phyloP scores from a whole-genome alignment of 2,113 vertebrate genomes.

The Peromyscus maniculatus region DNA sequence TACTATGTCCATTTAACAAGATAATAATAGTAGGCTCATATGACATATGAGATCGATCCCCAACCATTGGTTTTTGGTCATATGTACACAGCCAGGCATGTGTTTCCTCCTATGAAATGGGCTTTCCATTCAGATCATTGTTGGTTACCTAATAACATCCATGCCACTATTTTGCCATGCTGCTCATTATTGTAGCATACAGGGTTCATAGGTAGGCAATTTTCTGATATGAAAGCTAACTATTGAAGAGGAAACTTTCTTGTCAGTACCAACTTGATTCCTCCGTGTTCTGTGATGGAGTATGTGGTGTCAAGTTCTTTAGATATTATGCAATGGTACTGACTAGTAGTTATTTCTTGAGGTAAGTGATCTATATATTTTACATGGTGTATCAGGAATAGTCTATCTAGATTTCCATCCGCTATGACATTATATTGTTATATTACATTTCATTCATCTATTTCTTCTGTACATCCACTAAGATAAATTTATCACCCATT shows the following conservation, averaged over 20 bases:
- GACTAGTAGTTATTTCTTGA: conserved; percentile 3
- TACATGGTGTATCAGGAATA: background rate
- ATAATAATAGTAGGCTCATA: background rate
- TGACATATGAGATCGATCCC: background rate
- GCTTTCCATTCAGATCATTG: background rate
- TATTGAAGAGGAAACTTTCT: background rate
- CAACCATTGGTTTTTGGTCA: background rate
- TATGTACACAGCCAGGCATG: background rate
- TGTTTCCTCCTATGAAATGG: background rate
- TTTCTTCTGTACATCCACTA: background rate
- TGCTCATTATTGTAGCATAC: background rate
- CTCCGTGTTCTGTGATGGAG: background rate
- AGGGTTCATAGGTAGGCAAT: background rate
- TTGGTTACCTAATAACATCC: background rate
- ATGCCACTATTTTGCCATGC: background rate
- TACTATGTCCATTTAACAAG: background rate
- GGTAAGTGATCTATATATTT: conserved; percentile 25
- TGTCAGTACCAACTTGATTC: background rate
- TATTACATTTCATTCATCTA: background rate
- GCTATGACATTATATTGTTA: background rate
- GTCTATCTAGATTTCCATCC: background rate
- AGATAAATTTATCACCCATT: background rate
- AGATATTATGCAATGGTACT: background rate
- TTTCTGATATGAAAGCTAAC: background rate
- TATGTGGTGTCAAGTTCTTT: conserved; percentile 29